Percentiles rank a stretch among this genome's conserved stretches.
Evolutionary conservation across 2,888 invertebrate genomes (phyloP).

Genomic region (Metopia argyrocephala): DNA sequence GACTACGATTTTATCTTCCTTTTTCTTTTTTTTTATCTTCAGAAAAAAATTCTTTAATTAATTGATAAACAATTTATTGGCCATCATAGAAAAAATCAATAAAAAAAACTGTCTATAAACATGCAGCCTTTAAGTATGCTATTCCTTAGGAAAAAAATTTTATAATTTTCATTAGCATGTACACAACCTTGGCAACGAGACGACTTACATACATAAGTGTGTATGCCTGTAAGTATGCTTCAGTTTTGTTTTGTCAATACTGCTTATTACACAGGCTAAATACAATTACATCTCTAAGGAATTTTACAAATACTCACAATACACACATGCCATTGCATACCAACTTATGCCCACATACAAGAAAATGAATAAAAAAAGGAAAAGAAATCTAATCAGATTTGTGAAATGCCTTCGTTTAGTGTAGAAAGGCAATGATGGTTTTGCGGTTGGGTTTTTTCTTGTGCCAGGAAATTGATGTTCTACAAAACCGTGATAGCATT

Average conservation of each 20-base stretch:
- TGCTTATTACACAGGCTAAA: too few species aligned
- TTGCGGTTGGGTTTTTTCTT: background rate
- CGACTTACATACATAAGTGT: too few species aligned
- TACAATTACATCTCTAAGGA: background rate
- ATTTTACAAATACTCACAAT: background rate
- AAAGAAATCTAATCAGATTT: background rate
- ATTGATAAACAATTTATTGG: background rate
- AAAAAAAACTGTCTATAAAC: background rate
- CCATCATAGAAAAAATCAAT: background rate
- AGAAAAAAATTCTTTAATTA: background rate
- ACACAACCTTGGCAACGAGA: background rate
- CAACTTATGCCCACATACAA: background rate
- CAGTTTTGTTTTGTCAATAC: too few species aligned
- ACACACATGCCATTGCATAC: background rate
- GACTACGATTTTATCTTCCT: background rate
- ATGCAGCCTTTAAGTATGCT: background rate
- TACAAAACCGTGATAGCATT: background rate
- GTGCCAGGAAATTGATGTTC: background rate
- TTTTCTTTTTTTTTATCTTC: background rate
- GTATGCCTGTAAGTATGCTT: too few species aligned
- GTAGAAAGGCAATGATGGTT: background rate
- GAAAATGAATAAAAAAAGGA: background rate
- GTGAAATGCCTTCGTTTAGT: background rate
- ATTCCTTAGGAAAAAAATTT: background rate
- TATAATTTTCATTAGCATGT: background rate